Conservation (phyloP, 2,113 vertebrate species). For the Rhinolophus ferrumequinum region DNA sequence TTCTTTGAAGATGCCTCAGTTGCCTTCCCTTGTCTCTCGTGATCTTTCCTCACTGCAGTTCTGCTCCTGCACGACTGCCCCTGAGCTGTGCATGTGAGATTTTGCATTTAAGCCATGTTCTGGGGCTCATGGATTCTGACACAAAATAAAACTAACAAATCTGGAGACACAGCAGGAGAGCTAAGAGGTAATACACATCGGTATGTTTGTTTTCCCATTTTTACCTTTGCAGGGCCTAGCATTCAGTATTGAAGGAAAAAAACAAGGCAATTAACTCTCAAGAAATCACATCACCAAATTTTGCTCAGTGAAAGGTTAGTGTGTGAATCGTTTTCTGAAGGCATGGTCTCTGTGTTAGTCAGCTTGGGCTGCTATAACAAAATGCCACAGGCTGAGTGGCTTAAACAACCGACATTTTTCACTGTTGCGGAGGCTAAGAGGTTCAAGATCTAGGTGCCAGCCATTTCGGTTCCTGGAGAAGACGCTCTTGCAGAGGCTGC, state of each 20-base stretch:
- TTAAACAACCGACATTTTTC: not conserved
- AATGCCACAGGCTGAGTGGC: not conserved
- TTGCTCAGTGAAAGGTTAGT: not conserved
- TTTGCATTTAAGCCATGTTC: not conserved
- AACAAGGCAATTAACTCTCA: not conserved
- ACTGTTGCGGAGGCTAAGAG: not conserved
- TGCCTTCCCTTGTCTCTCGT: accelerated
- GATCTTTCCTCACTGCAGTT: not conserved
- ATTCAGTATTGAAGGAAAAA: not conserved
- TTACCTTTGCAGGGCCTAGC: not conserved
- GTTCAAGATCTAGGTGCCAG: not conserved
- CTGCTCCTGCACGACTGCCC: accelerated
- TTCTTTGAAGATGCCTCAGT: not conserved
- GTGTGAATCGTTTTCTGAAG: not conserved
- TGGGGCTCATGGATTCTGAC: not conserved
- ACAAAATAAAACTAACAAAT: not conserved
- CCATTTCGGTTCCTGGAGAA: not conserved
- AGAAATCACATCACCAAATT: not conserved
- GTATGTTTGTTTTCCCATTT: not conserved
- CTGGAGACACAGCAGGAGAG: not conserved
- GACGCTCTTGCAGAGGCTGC: not conserved
- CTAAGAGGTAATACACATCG: not conserved
- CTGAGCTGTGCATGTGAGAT: not conserved
- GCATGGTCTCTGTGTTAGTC: too few relatives aligned
- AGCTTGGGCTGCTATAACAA: not conserved